A percentile compares a stretch with the other conserved stretches of the same genome.
These are phyloP conservation scores for Venusia cambrica DNA, from an alignment of 2,888 invertebrate genomes.

Conservation along the genomic window DNA sequence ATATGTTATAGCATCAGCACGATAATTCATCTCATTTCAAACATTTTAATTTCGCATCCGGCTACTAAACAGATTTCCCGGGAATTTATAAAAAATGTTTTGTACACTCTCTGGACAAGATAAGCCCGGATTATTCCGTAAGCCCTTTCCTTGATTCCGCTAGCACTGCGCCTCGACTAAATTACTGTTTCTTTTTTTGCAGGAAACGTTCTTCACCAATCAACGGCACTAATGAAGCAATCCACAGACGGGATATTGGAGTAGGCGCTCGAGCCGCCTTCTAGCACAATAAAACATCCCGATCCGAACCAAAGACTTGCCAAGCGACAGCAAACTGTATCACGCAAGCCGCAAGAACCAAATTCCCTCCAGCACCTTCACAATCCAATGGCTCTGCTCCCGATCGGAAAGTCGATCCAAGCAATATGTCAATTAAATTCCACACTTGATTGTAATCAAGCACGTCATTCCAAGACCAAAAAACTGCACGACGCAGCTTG, in stretches of 20 bases:
- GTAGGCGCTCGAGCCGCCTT: constrained; percentile 61
- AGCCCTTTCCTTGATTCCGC: constrained; percentile 16
- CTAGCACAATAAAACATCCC: constrained; percentile 68
- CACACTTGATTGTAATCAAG: constrained; percentile 58
- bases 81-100: constrained; percentile 11
- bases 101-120: constrained; percentile 11
- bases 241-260: constrained; percentile 74
- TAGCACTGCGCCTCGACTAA: constrained; percentile 26
- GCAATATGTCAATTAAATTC: constrained; percentile 72
- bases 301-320: constrained; percentile 38
- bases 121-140: constrained; percentile 12
- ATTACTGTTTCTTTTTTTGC: constrained; percentile 58
- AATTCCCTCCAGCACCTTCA: constrained; percentile 36
- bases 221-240: constrained; percentile 74
- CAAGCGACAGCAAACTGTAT: constrained; percentile 54
- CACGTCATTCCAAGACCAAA: constrained; percentile 55
- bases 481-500: constrained; percentile 63
- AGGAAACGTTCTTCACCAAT: constrained; percentile 62
- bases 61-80: constrained; percentile 6
- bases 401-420: constrained; percentile 58
- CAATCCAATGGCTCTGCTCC: constrained; percentile 63
- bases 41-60: constrained; percentile 21
- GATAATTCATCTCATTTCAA: constrained; percentile 22
- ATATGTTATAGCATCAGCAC: constrained; percentile 13
- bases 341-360: constrained; percentile 38